Conservation (phyloP, 64 coral and sea anemone species). For the Pocillopora damicornis region DNA sequence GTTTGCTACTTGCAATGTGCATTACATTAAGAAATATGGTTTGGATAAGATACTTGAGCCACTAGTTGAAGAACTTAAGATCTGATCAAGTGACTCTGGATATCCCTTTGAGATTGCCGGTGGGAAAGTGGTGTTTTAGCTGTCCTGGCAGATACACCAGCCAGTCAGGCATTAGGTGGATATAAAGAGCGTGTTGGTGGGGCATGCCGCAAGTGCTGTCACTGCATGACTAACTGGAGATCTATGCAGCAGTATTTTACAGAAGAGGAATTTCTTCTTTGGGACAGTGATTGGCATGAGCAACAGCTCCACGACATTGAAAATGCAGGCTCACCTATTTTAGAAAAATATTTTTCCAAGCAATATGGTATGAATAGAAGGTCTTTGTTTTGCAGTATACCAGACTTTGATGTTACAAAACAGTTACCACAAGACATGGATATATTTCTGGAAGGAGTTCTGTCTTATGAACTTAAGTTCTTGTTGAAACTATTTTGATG, state of each 20-base stretch:
- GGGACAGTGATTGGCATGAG: slow-evolving; percentile 9
- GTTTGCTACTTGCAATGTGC: background rate
- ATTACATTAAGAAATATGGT: slow-evolving; percentile 19
- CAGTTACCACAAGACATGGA: slow-evolving; percentile 40
- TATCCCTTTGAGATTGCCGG: slow-evolving; percentile 11
- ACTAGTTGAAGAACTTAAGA: slow-evolving; percentile 1
- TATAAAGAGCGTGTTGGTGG: slow-evolving; percentile 22
- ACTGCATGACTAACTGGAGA: slow-evolving; percentile 34
- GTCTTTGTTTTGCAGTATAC: background rate
- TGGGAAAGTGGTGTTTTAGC: slow-evolving; percentile 6
- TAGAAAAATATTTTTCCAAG: slow-evolving; percentile 21
- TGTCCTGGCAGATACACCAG: slow-evolving; percentile 23
- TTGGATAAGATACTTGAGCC: slow-evolving; percentile 14
- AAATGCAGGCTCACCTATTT: background rate
- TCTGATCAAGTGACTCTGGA: slow-evolving; percentile 3
- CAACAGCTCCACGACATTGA: background rate
- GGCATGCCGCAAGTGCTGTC: slow-evolving; percentile 32
- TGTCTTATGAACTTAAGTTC: slow-evolving; percentile 37
- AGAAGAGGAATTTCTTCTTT: slow-evolving; percentile 20
- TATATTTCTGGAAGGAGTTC: slow-evolving; percentile 43
- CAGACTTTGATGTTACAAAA: slow-evolving; percentile 31
- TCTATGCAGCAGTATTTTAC: slow-evolving; percentile 30
- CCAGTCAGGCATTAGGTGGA: background rate
- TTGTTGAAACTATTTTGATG: slow-evolving; percentile 16
- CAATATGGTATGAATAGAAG: slow-evolving; percentile 27